A percentile compares a stretch with the other conserved stretches of the same genome.
phyloP scores from a whole-genome alignment of 2,888 invertebrate species.

The Lydus trimaculatus region DNA sequence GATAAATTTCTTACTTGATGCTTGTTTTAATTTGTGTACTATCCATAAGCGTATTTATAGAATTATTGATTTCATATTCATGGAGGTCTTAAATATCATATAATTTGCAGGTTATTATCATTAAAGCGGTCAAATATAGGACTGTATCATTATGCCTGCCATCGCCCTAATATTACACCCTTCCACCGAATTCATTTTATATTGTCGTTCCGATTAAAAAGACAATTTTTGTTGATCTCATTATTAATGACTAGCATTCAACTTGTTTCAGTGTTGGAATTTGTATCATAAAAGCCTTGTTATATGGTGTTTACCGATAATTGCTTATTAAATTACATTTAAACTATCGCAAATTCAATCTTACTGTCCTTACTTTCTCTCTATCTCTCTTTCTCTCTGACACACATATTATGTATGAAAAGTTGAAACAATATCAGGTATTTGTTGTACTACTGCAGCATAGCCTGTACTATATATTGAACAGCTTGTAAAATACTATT shows the following conservation, averaged over 20 bases:
- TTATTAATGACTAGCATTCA: neutral
- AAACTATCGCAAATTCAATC: slow-evolving; percentile 49
- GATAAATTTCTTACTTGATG: no score
- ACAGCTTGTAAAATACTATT: slow-evolving; percentile 42
- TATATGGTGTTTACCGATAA: slow-evolving; percentile 46
- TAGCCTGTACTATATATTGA: slow-evolving; percentile 30
- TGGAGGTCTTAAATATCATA: neutral
- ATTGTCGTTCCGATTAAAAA: neutral
- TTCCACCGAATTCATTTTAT: neutral
- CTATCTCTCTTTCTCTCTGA: neutral
- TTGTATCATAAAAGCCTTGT: neutral
- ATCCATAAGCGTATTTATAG: neutral
- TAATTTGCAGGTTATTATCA: neutral
- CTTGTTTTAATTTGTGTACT: no score
- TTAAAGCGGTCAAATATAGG: neutral
- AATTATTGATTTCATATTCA: neutral
- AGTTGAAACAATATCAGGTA: slow-evolving; percentile 47
- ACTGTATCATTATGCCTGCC: no score
- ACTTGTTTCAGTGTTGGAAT: neutral
- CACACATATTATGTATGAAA: slow-evolving; percentile 44
- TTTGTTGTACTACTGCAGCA: neutral
- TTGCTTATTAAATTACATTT: slow-evolving; percentile 52
- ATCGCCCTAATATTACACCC: no score
- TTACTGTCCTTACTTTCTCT: slow-evolving; percentile 20
- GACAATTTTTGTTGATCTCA: neutral